These are phyloP conservation scores for Ahaetulla prasina DNA, from an alignment of 2,113 vertebrate species.

Conservation along the genomic window DNA sequence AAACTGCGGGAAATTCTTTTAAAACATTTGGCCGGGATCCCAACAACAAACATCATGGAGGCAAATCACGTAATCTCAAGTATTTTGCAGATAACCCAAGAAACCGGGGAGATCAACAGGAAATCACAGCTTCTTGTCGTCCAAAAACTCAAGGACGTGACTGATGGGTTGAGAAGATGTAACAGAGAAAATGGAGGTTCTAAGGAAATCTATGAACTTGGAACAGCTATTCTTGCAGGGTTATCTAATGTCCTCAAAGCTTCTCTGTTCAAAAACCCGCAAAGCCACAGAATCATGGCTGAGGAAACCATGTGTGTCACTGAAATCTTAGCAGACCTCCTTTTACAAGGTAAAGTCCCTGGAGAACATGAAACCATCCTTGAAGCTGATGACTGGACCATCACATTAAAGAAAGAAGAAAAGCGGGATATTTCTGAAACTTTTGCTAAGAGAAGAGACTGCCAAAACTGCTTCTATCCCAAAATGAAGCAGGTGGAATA, in stretches of 20 bases:
- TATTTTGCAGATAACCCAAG: constrained; percentile 54
- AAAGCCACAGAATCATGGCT: not conserved
- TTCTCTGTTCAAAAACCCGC: constrained; percentile 32
- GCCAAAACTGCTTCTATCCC: constrained; percentile 54
- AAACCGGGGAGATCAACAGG: constrained; percentile 12
- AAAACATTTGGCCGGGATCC: constrained; percentile 40
- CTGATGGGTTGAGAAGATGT: constrained; percentile 2
- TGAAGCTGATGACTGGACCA: constrained; percentile 48
- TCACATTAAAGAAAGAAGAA: constrained; percentile 61
- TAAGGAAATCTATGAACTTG: constrained; percentile 59
- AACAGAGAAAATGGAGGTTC: not conserved
- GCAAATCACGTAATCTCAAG: constrained; percentile 58
- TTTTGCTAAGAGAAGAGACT: not conserved
- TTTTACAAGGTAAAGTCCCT: constrained; percentile 61
- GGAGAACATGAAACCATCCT: constrained; percentile 53
- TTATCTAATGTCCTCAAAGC: constrained; percentile 60
- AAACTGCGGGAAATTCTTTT: constrained; percentile 53
- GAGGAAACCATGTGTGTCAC: constrained; percentile 39
- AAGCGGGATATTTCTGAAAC: not conserved
- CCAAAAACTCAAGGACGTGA: constrained; percentile 45
- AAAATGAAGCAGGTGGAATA: not conserved
- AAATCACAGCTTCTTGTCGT: constrained; percentile 21
- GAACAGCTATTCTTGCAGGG: constrained; percentile 54
- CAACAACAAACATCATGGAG: constrained; percentile 17
- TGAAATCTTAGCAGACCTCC: constrained; percentile 48